Base-by-base conservation (phyloP, 2,888 invertebrate species). In the Catotricha subobsoleta region DNA sequence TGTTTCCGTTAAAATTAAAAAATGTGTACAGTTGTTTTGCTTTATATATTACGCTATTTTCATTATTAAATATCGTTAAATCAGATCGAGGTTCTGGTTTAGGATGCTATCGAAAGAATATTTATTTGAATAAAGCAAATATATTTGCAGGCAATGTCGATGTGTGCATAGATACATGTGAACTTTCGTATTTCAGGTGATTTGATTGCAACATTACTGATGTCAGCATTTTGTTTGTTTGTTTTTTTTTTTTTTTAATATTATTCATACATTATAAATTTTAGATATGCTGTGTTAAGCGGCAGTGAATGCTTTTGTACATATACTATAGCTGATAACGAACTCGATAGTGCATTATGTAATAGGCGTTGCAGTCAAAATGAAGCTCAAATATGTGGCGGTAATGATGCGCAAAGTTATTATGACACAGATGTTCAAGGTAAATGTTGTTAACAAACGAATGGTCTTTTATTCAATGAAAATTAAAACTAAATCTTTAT, bases 331-430 rank as follows among this genome's bases (percentile, higher is more conserved):
- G 66, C 65, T 2, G 55, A 55, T n/a, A 64, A 67, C 34, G 55
- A 60, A 39, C 53, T 68, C 42, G 65, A 66, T 4, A 49, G 55
- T 12, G 60, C 62, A 2, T 52, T 64, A 2, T 79, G 76, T 50
- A 63, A 63, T 46, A 67, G 62, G 10, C 65, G 67, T 0, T 83
- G 83, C 49, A 63, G 66, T 7, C 69, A 69, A 43, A 74, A 76
- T 52, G 66, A 67, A 25, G 64, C 65, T 1, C 69, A 72, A 50
- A 67, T 67, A 44, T 83, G 83, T 53, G 83, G 82, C 2, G 80
- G 80, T 0, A 60, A 67, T 1, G 67, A 68, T 21, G 70, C 74
- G 0, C 74, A 74, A 42, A 76, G 74, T 48, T 72, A 80, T 23
- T 81, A 80, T 51, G 70, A 73, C 31, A 79, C 79, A 1, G 74